Conservation (phyloP, 92 coral and sea anemone species). For the Parazoanthus darwini region DNA sequence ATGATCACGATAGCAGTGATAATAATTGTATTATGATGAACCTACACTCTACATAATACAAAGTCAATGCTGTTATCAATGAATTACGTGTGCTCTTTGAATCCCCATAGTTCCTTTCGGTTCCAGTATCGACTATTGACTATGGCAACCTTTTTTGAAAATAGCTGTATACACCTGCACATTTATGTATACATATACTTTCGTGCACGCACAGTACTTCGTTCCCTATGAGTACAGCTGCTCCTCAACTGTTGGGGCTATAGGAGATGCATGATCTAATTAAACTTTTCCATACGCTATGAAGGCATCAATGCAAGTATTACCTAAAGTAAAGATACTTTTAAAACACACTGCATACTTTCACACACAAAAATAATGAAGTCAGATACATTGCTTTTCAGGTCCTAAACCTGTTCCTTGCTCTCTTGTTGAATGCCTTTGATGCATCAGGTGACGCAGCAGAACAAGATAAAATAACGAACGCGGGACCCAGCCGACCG, state of each 20-base stretch:
- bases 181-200: neutral
- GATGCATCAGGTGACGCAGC: slow-evolving; percentile 70
- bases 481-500: slow-evolving; percentile 21
- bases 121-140: too few relatives aligned
- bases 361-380: neutral
- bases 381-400: slow-evolving; percentile 11
- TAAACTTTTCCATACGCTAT: neutral
- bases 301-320: too few relatives aligned
- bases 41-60: too few relatives aligned
- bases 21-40: too few relatives aligned
- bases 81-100: neutral
- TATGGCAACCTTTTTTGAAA: too few relatives aligned
- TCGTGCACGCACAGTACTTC: neutral
- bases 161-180: neutral
- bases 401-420: slow-evolving; percentile 80
- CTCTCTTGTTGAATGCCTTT: slow-evolving; percentile 77
- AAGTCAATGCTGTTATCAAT: too few relatives aligned
- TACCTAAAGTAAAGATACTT: neutral
- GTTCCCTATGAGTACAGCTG: too few relatives aligned
- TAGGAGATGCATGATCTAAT: neutral
- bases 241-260: too few relatives aligned
- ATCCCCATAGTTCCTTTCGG: too few relatives aligned
- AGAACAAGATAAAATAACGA: slow-evolving; percentile 46
- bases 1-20: too few relatives aligned
- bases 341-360: too few relatives aligned